Conservation (phyloP, 2,113 vertebrate genomes). For the Xerus inauris region DNA sequence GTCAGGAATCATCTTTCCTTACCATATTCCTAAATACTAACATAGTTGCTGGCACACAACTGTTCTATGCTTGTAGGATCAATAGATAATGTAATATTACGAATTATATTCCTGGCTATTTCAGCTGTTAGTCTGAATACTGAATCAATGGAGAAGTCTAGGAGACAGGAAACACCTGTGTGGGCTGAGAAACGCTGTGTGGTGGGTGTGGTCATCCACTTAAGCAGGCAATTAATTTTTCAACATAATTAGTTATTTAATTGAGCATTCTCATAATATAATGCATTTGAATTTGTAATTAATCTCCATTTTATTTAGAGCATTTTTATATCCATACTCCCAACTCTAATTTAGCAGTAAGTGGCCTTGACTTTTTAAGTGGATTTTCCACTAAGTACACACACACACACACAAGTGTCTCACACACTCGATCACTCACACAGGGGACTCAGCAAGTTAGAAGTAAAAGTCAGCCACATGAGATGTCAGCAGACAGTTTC, state of each 20-base stretch:
- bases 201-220: conserved; percentile 60
- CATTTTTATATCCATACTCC: conserved; percentile 20
- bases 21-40: neutral
- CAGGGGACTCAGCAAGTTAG: neutral
- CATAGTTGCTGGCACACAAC: neutral
- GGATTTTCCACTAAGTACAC: neutral
- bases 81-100: neutral
- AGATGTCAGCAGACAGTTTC: neutral
- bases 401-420: neutral
- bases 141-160: neutral
- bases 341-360: conserved; percentile 13
- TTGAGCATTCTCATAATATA: conserved; percentile 78
- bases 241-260: conserved; percentile 84
- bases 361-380: neutral
- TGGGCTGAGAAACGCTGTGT: neutral
- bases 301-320: conserved; percentile 61
- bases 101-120: neutral
- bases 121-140: neutral
- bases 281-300: conserved; percentile 80
- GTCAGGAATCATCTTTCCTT: neutral
- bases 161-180: conserved; percentile 16
- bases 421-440: neutral
- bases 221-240: conserved; percentile 79
- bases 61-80: neutral
- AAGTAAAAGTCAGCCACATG: neutral